Evolutionary conservation across 2,888 invertebrate genomes (phyloP), one percentile per base, ranked within the genome.

Genomic region (Bombyx huttoni): DNA sequence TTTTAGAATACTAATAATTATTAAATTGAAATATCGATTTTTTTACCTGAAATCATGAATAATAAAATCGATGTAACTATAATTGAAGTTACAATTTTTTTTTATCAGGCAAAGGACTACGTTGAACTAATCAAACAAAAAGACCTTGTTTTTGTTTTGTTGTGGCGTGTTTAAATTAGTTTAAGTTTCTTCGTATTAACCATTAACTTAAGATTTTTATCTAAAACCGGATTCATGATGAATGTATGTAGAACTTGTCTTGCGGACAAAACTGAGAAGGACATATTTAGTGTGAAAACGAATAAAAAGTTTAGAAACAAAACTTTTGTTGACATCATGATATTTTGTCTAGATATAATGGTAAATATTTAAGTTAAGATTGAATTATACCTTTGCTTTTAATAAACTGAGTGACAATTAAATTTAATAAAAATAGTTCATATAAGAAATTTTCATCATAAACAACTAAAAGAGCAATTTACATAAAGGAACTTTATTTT

Each of bases 341-440:
- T 66, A 60, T 82, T 78, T 70, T 82, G 82, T 59, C 64, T 85
- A 55, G 70, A 74, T 59, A 75, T 81, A 57, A 58, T 75, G 74
- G 82, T 81, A 71, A 68, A 60, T 59, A 63, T 48, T 53, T 9
- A 52, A 50, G 52, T 6, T 24, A 24, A 24, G 1, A 2, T 24
- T 24, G 24, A 24, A 3, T 24, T 24, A 24, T 24, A 24, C 24
- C 5, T 2, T 24, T 5, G 24, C 24, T 24, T 24, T 24, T 24
- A 24, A 24, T 24, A 24, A 24, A 24, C 24, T 24, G 24, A 5
- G 3, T 24, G 24, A 2, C 24, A 3, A 24, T 3, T 24, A 24
- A 24, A 24, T 24, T 24, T 24, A 3, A 24, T n/a, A 24, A 24
- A 24, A 24, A 24, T 24, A 24, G 5, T 24, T 24, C 24, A n/a